Conservation (phyloP, 2,113 vertebrate genomes). For the Phyllopteryx taeniolatus region DNA sequence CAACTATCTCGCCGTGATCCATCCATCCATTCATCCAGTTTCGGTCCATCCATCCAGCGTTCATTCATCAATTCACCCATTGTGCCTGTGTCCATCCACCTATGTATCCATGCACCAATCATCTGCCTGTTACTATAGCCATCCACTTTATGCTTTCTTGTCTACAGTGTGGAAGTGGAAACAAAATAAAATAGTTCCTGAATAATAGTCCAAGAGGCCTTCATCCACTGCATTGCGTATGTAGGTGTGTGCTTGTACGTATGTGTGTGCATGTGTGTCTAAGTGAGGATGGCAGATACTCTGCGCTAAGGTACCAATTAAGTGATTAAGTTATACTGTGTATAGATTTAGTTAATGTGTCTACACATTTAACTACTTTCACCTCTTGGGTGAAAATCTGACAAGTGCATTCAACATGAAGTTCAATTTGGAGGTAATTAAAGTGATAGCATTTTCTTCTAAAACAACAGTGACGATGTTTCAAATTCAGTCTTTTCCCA, state of each 20-base stretch:
- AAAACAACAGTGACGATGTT: not conserved
- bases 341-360: not conserved
- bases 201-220: conserved; percentile 39
- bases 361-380: not conserved
- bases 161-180: conserved; percentile 2
- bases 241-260: not conserved
- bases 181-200: not conserved
- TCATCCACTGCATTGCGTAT: conserved; percentile 22
- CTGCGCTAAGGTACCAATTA: not conserved
- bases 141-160: conserved; percentile 25
- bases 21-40: not conserved
- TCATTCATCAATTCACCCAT: not conserved
- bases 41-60: not conserved
- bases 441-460: conserved; percentile 1
- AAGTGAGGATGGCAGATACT: not conserved
- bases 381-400: not conserved
- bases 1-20: too few species aligned
- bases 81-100: conserved; percentile 4
- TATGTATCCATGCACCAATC: not conserved
- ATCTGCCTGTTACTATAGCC: conserved; percentile 16
- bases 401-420: conserved; percentile 18
- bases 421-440: not conserved
- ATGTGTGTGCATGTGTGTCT: conserved; percentile 6
- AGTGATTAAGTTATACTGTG: not conserved
- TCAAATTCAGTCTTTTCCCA: not conserved